A percentile compares a stretch with the other conserved stretches of the same genome.
phyloP scores from a whole-genome alignment of 2,113 vertebrate species.

The Leptobrachium leishanense region DNA sequence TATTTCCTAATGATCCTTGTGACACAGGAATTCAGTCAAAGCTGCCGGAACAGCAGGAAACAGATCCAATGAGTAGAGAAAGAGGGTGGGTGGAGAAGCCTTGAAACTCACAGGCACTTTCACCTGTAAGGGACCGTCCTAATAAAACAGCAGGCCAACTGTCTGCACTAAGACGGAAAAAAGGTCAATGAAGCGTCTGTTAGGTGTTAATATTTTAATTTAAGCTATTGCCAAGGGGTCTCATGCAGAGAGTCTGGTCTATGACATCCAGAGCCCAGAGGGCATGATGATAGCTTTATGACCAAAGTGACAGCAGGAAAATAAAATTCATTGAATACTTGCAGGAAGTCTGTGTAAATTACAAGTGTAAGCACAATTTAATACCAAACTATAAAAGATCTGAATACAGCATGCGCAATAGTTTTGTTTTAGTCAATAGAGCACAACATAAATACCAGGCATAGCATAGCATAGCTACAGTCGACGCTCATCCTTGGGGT shows the following conservation, averaged over 20 bases:
- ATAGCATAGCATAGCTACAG: too few relatives aligned
- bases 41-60: constrained; percentile 63
- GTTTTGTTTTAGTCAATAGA: too few relatives aligned
- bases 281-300: constrained; percentile 76
- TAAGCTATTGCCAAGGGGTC: constrained; percentile 74
- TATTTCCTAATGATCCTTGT: constrained; percentile 53
- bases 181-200: constrained; percentile 73
- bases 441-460: too few relatives aligned
- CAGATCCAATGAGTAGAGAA: constrained; percentile 41
- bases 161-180: constrained; percentile 69
- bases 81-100: constrained; percentile 54
- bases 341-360: too few relatives aligned
- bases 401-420: too few relatives aligned
- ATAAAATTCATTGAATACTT: too few relatives aligned
- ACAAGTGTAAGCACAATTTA: too few relatives aligned
- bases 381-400: too few relatives aligned
- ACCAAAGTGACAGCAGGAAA: constrained; percentile 61
- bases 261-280: constrained; percentile 70
- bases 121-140: constrained; percentile 68
- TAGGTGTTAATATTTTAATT: constrained; percentile 79
- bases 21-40: constrained; percentile 61
- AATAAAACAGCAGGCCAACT: constrained; percentile 72
- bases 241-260: constrained; percentile 76
- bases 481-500: too few relatives aligned
- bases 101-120: constrained; percentile 61